Evolutionary conservation across 2,888 invertebrate genomes (phyloP).

Genomic region (Dynastes grantii): DNA sequence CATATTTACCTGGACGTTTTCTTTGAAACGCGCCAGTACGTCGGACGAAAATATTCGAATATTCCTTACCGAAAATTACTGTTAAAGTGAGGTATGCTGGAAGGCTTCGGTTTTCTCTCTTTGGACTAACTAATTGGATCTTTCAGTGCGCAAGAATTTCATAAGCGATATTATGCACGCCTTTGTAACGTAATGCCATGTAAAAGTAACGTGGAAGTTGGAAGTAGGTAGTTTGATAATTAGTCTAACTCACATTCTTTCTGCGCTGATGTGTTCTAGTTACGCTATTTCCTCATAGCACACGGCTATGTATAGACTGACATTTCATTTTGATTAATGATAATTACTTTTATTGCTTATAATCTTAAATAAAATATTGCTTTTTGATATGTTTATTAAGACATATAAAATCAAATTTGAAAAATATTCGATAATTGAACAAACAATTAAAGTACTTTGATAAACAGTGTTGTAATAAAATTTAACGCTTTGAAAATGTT

Average conservation of each 20-base stretch:
- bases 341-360: no score
- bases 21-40: not conserved
- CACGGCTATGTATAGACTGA: not conserved
- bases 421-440: no score
- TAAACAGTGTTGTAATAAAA: no score
- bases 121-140: slow-evolving; percentile 33
- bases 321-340: no score
- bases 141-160: slow-evolving; percentile 31
- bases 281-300: not conserved
- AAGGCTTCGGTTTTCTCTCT: slow-evolving; percentile 6
- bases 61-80: slow-evolving; percentile 72
- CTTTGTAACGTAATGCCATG: slow-evolving; percentile 19
- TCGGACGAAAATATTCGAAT: slow-evolving; percentile 78
- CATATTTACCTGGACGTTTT: no score
- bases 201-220: slow-evolving; percentile 21
- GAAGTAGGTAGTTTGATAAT: slow-evolving; percentile 28
- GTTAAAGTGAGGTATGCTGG: slow-evolving; percentile 60
- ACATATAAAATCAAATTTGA: no score
- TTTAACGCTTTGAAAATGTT: no score
- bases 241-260: slow-evolving; percentile 29
- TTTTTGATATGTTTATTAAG: no score
- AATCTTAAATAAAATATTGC: no score
- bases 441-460: no score
- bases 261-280: not conserved
- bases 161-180: slow-evolving; percentile 14